Conservation (phyloP, 2,797 vertebrate species). For the Todus mexicanus region DNA sequence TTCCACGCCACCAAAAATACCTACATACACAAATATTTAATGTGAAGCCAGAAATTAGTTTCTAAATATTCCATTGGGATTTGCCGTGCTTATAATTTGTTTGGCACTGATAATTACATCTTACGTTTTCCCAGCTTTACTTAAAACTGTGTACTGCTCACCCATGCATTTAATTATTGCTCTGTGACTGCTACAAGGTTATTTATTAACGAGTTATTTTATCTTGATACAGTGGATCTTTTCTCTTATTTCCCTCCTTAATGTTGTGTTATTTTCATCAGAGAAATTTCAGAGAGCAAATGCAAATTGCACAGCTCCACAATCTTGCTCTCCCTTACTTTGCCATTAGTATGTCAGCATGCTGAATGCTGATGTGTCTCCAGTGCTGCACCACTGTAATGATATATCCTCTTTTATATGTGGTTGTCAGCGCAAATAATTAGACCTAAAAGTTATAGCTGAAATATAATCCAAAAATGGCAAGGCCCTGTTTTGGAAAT, state of each 20-base stretch:
- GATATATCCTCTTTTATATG: constrained; percentile 75
- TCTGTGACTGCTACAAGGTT: constrained; percentile 77
- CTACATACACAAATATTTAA: constrained; percentile 71
- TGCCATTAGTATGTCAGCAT: constrained; percentile 76
- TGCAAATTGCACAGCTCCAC: constrained; percentile 75
- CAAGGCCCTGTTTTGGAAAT: constrained; percentile 79
- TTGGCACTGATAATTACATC: constrained; percentile 78
- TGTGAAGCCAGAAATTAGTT: constrained; percentile 71
- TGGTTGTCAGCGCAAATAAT: constrained; percentile 79
- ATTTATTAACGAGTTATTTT: constrained; percentile 83
- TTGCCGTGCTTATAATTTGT: constrained; percentile 77
- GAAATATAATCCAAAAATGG: constrained; percentile 81
- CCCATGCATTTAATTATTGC: constrained; percentile 80
- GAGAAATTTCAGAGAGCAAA: constrained; percentile 76
- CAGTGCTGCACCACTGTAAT: constrained; percentile 66
- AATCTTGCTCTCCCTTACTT: constrained; percentile 67
- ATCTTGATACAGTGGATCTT: constrained; percentile 77
- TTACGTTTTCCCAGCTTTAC: constrained; percentile 75
- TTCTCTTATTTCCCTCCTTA: constrained; percentile 69
- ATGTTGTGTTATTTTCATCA: constrained; percentile 82
- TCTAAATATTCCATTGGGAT: constrained; percentile 75
- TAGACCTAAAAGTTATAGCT: constrained; percentile 81
- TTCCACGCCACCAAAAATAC: constrained; percentile 63
- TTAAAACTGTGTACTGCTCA: constrained; percentile 76
- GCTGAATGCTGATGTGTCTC: constrained; percentile 71